A percentile compares a stretch with the other conserved stretches of the same genome.
Evolutionary conservation across 2,888 invertebrate species (phyloP).

Genomic region (Eumerus sabulonum): DNA sequence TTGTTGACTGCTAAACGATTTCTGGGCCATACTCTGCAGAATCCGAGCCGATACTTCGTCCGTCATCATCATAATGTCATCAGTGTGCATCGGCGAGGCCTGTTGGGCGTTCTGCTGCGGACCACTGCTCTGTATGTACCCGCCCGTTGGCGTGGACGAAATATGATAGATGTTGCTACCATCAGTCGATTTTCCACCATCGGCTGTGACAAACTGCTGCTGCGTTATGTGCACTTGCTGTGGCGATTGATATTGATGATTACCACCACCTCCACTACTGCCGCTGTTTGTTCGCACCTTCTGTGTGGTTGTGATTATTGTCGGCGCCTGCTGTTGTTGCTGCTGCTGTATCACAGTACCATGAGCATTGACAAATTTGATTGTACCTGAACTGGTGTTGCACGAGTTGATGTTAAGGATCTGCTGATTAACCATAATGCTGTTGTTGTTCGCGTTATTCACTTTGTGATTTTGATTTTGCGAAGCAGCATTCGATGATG

Average conservation of each 20-base stretch:
- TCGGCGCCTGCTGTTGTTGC: constrained; percentile 56
- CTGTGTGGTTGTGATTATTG: constrained; percentile 64
- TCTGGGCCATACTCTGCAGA: constrained; percentile 78
- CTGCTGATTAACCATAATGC: constrained; percentile 70
- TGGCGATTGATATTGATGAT: constrained; percentile 56
- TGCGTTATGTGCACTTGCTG: constrained; percentile 63
- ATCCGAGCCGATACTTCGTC: constrained; percentile 78
- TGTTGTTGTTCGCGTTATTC: constrained; percentile 54
- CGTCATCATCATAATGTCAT: constrained; percentile 79
- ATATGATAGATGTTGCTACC: constrained; percentile 69
- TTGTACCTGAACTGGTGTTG: constrained; percentile 71
- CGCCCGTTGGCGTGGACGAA: constrained; percentile 39
- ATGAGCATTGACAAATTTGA: constrained; percentile 79
- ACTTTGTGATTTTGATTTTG: constrained; percentile 75
- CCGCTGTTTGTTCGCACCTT: constrained; percentile 54
- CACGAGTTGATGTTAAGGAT: constrained; percentile 67
- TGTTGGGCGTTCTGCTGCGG: constrained; percentile 68
- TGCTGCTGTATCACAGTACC: constrained; percentile 78
- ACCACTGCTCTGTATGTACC: constrained; percentile 57
- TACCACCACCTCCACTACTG: constrained; percentile 39
- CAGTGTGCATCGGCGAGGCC: constrained; percentile 69
- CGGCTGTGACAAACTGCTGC: constrained; percentile 64
- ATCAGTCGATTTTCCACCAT: constrained; percentile 48
- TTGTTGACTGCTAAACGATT: constrained; percentile 75
- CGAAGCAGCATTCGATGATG: constrained; percentile 73